Percentiles rank a stretch among this genome's conserved stretches.
These are phyloP conservation scores for Denticeps clupeoides DNA, from an alignment of 2,797 vertebrate species.

Conservation along the genomic window DNA sequence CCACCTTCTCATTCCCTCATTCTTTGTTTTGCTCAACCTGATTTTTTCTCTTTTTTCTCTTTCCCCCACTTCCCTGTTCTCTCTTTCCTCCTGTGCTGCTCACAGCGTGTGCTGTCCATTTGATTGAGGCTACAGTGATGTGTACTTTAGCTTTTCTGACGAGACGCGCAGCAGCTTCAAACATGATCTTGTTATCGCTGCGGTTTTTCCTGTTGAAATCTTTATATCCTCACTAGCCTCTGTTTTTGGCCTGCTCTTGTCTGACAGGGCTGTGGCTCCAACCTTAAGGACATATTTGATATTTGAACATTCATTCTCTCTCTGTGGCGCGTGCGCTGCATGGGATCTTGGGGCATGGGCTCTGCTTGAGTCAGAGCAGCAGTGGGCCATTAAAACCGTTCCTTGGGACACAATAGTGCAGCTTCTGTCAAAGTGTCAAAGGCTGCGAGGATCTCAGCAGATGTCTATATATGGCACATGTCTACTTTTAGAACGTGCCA, in stretches of 20 bases:
- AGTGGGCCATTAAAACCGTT: constrained; percentile 4
- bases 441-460: neutral
- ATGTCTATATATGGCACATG: constrained; percentile 5
- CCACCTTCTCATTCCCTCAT: too few relatives aligned
- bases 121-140: constrained; percentile 20
- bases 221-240: neutral
- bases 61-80: constrained; percentile 4
- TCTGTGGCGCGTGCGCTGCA: too few relatives aligned
- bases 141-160: constrained; percentile 6
- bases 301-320: neutral
- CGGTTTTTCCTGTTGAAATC: neutral
- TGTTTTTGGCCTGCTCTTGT: neutral
- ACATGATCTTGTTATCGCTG: constrained; percentile 9
- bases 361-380: constrained; percentile 3
- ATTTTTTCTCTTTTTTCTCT: neutral
- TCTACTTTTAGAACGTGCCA: constrained; percentile 15
- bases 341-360: neutral
- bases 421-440: constrained; percentile 1
- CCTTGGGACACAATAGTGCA: constrained; percentile 2
- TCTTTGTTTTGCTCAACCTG: neutral
- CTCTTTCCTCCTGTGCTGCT: constrained; percentile 9
- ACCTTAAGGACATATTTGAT: constrained; percentile 2
- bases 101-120: constrained; percentile 16
- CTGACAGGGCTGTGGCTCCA: constrained; percentile 5
- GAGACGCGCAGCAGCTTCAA: constrained; percentile 11